A percentile compares a stretch with the other conserved stretches of the same genome.
These are phyloP conservation scores for Meghimatium bilineatum DNA, from an alignment of 2,888 invertebrate species.

Conservation along the genomic window DNA sequence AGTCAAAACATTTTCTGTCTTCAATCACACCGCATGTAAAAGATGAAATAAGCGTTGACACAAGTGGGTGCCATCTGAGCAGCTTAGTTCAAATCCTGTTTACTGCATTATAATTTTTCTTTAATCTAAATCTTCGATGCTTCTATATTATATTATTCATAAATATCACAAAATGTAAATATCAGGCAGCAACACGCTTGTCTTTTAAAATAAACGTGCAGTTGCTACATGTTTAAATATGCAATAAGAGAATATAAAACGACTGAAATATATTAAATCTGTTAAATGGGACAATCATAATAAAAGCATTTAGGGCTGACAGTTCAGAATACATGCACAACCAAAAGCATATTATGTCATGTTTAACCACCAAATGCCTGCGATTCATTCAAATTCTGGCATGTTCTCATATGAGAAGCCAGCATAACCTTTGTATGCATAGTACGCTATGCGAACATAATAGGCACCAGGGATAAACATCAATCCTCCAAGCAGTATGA, in stretches of 20 bases:
- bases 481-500: slow-evolving; percentile 89
- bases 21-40: too few relatives aligned
- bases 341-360: not conserved
- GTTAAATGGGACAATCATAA: not conserved
- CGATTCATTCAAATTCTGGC: slow-evolving; percentile 86
- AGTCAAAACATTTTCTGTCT: too few relatives aligned
- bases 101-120: too few relatives aligned
- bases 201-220: too few relatives aligned
- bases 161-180: not conserved
- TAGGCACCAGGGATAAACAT: slow-evolving; percentile 96
- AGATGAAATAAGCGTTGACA: too few relatives aligned
- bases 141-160: too few relatives aligned
- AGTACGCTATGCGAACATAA: slow-evolving; percentile 91
- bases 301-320: not conserved
- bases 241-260: not conserved
- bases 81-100: too few relatives aligned
- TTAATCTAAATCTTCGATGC: too few relatives aligned
- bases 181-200: not conserved
- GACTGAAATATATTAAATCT: not conserved
- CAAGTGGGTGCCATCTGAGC: too few relatives aligned
- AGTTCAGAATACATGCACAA: slow-evolving; percentile 2
- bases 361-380: not conserved
- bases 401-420: slow-evolving; percentile 93
- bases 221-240: not conserved
- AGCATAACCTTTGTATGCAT: slow-evolving; percentile 88